These are phyloP conservation scores for Antheraea yamamai DNA, from an alignment of 2,888 invertebrate genomes.

Conservation along the genomic window DNA sequence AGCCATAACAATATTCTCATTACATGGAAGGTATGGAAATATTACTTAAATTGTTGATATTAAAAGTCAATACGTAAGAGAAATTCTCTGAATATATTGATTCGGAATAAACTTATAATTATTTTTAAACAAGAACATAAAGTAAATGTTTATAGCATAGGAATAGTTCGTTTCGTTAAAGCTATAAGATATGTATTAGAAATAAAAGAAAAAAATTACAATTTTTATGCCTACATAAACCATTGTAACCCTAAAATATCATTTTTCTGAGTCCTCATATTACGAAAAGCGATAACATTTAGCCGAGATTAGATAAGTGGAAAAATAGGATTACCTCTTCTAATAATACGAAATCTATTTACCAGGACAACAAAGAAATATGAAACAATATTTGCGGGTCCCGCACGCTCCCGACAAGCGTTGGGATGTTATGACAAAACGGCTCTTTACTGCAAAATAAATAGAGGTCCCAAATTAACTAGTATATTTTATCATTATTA, in stretches of 20 bases:
- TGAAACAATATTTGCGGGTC: slow-evolving; percentile 71
- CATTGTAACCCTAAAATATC: neutral
- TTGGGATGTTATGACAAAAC: slow-evolving; percentile 64
- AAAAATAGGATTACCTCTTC: slow-evolving; percentile 64
- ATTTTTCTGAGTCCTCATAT: neutral
- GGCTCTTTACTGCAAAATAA: slow-evolving; percentile 66
- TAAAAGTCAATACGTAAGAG: neutral
- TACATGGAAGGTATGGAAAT: neutral
- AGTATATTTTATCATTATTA: slow-evolving; percentile 80
- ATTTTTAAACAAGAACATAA: neutral
- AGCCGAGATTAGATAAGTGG: slow-evolving; percentile 53
- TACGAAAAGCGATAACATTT: slow-evolving; percentile 7
- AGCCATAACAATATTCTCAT: slow-evolving; percentile 22
- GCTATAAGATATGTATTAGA: neutral
- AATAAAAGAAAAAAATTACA: no score
- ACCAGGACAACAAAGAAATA: slow-evolving; percentile 64
- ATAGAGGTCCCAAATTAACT: slow-evolving; percentile 72
- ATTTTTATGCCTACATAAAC: neutral
- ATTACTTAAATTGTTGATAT: neutral
- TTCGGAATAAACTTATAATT: no score
- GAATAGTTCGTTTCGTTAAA: neutral
- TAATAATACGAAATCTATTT: slow-evolving; percentile 71
- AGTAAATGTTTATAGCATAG: neutral
- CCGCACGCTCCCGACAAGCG: slow-evolving; percentile 56
- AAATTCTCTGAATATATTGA: neutral